Evolutionary conservation across 2,113 vertebrate species (phyloP).

Genomic region (Lethenteron reissneri): DNA sequence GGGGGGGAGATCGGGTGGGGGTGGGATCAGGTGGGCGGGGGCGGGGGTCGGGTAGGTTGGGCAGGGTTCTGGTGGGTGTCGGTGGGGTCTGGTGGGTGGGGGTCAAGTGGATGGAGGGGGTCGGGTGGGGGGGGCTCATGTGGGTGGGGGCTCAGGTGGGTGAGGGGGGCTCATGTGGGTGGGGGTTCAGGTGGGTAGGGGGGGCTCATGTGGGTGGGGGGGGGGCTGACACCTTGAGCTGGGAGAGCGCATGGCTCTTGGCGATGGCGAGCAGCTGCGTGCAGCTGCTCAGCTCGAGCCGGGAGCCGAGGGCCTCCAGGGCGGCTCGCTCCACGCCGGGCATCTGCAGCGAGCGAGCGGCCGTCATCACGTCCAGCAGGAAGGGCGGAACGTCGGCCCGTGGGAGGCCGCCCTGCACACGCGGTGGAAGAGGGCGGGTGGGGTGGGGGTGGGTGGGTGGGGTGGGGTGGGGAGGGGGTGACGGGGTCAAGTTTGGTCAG

Average conservation of each 20-base stretch:
- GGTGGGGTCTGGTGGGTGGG: neutral
- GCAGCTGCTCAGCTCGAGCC: neutral
- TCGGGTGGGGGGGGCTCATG: neutral
- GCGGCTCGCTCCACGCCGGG: constrained; percentile 1
- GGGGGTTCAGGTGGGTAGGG: neutral
- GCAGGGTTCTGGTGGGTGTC: no score
- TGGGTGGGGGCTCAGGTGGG: neutral
- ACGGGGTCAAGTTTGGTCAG: no score
- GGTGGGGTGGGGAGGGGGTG: no score
- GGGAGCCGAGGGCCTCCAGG: neutral
- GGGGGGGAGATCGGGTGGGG: neutral
- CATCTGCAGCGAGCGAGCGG: constrained; percentile 4
- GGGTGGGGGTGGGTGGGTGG: no score
- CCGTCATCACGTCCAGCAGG: neutral
- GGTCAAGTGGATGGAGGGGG: no score
- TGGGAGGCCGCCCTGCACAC: no score
- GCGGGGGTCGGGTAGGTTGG: no score
- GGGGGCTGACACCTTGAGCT: neutral
- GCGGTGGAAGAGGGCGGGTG: no score
- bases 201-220: neutral
- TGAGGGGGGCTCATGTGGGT: neutral
- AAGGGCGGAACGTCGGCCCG: neutral
- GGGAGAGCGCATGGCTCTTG: neutral
- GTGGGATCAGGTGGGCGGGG: neutral
- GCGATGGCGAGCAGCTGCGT: neutral